These are phyloP conservation scores for Dynastes grantii DNA, from an alignment of 2,888 invertebrate species.

Conservation along the genomic window DNA sequence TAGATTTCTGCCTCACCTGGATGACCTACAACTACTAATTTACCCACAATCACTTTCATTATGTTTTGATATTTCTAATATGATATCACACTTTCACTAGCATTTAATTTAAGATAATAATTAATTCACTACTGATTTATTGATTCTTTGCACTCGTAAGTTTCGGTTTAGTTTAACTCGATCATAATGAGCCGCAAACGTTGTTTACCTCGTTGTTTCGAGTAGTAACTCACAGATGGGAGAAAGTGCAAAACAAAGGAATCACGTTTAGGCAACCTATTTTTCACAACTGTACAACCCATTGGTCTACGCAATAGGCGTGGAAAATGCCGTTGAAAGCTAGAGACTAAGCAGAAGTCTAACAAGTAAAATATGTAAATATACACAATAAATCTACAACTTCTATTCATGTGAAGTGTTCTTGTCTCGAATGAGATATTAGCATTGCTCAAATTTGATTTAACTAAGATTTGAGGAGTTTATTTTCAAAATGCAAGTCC, in stretches of 20 bases:
- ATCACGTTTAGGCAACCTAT: not conserved
- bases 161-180: not conserved
- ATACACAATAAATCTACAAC: too few species aligned
- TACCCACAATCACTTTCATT: conserved; percentile 87
- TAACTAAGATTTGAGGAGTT: too few species aligned
- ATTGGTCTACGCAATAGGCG: too few species aligned
- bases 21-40: conserved; percentile 88
- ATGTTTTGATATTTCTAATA: conserved; percentile 49
- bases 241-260: not conserved
- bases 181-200: not conserved
- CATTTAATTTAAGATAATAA: not conserved
- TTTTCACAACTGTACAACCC: not conserved
- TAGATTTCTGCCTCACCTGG: conserved; percentile 76
- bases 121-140: too few species aligned
- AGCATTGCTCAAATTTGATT: too few species aligned
- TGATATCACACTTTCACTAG: not conserved
- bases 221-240: conserved; percentile 31
- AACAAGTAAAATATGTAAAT: too few species aligned
- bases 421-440: too few species aligned
- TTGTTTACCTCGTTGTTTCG: conserved; percentile 24
- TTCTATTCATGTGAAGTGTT: not conserved
- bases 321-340: too few species aligned
- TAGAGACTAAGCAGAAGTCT: too few species aligned
- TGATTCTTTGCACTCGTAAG: not conserved
- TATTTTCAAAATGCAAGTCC: too few species aligned